phyloP scores from a whole-genome alignment of 2,888 invertebrate genomes.

The Phania funesta region DNA sequence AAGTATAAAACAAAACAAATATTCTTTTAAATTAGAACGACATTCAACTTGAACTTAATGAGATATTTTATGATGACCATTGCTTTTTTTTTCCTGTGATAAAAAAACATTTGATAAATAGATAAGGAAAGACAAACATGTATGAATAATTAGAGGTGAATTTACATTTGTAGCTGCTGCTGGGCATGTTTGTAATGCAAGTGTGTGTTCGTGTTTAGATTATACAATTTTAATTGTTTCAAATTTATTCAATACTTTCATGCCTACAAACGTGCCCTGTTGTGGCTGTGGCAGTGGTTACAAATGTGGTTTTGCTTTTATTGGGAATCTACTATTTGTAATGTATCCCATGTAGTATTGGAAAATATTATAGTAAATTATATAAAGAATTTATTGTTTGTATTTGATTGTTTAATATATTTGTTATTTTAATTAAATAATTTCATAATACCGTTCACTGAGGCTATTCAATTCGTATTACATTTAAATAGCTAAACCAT shows the following conservation, averaged over 20 bases:
- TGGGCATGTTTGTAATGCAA: neutral
- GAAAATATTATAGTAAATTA: neutral
- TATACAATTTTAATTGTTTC: neutral
- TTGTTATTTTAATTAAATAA: too few relatives aligned
- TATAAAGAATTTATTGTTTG: too few relatives aligned
- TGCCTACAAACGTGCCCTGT: neutral
- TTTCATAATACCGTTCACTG: too few relatives aligned
- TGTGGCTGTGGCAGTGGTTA: neutral
- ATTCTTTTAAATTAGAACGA: constrained; percentile 67
- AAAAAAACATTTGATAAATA: constrained; percentile 9
- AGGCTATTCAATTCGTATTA: too few relatives aligned
- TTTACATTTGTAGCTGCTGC: neutral
- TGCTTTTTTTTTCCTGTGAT: constrained; percentile 8
- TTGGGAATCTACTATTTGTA: neutral
- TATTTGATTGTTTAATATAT: too few relatives aligned
- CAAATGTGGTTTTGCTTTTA: neutral
- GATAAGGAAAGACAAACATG: neutral
- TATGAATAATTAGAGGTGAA: constrained; percentile 4
- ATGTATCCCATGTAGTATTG: neutral
- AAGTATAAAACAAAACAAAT: neutral
- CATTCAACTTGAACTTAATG: constrained; percentile 78
- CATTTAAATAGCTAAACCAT: too few relatives aligned
- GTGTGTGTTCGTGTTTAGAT: neutral
- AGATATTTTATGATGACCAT: constrained; percentile 30
- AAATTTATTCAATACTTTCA: neutral